Base-by-base conservation (phyloP, 2,113 vertebrate genomes). In the Heloderma charlesbogerti region DNA sequence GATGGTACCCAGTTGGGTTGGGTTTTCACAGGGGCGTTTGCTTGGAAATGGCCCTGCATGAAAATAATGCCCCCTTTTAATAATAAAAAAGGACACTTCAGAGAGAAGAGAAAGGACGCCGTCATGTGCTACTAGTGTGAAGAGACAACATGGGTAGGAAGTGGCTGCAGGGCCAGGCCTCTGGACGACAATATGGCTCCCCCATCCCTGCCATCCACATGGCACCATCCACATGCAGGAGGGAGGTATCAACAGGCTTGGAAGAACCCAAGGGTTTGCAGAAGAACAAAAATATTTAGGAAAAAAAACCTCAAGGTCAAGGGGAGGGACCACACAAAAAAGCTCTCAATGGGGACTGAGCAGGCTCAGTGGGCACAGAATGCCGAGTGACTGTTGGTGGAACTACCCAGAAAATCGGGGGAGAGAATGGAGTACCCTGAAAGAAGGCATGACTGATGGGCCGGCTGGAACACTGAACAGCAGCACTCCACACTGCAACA, bases 41-140 rank as follows among this genome's bases (percentile, higher is more conserved):
- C 22, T 0, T 88, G 1, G 22, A 27, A 83, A 37, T 69, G 66
- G 25, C 22, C 8, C n/a, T 5, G 18, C 4, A 37, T 27, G 81
- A 83, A 60, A 83, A 83, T 34, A 83, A 63, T 37, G 81, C 81
- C 54, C n/a, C 81, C n/a, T 63, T 83, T 83, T 40, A 63, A 63
- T 37, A 37, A 0, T 4, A 6, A 81, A 15, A 63, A 54, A 63
- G 60, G 60, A 20, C 80, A 57, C 12, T 82, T 29, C 7, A 29
- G 9, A 83, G 81, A 83, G 81, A 82, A 82, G 57, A 83, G 20
- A 22, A 83, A 37, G 57, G 54, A 7, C n/a, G 18, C 51, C 80
- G 57, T 37, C 3, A 1, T 54, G 34, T 3, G 2, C n/a, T n/a
- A n/a, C 20, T 20, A 12, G 51, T n/a, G 57, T 2, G 9, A 82